Percentiles rank a stretch among this genome's conserved stretches.
These are phyloP conservation scores for Sylvia atricapilla DNA, from an alignment of 2,113 vertebrate genomes.

Conservation along the genomic window DNA sequence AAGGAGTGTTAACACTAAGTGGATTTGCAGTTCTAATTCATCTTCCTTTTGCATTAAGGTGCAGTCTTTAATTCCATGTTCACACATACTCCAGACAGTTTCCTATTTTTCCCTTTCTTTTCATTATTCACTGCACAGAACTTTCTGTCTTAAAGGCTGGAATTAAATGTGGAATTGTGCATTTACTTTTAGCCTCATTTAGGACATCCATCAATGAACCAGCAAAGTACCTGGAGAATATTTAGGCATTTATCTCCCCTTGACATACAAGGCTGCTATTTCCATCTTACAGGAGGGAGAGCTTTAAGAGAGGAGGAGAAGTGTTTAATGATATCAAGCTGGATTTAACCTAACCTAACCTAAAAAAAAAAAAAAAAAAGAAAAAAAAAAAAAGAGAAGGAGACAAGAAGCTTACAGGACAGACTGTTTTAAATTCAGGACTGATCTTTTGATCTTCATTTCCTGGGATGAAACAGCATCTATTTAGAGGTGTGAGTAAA, in stretches of 20 bases:
- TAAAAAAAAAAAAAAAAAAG: neutral
- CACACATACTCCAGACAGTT: neutral
- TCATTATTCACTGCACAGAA: neutral
- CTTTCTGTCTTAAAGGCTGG: neutral
- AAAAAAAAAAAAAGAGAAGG: neutral
- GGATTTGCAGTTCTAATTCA: slow-evolving; percentile 31
- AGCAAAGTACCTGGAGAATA: neutral
- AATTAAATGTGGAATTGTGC: neutral
- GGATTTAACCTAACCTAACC: neutral
- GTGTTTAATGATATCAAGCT: neutral
- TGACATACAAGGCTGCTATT: neutral
- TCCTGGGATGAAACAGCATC: neutral
- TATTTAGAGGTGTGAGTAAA: neutral
- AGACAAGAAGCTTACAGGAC: neutral
- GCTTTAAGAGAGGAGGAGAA: neutral
- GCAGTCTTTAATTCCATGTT: slow-evolving; percentile 2
- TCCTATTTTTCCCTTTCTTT: neutral
- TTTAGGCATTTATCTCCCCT: neutral
- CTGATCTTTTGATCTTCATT: neutral
- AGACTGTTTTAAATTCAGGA: neutral
- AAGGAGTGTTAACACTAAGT: slow-evolving; percentile 19
- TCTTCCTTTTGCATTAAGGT: slow-evolving; percentile 25
- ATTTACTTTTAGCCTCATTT: slow-evolving; percentile 25
- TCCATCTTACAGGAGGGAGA: neutral
- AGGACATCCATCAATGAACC: neutral